Base-by-base conservation (phyloP, 2,888 invertebrate species). In the Sarcophaga rosellei region DNA sequence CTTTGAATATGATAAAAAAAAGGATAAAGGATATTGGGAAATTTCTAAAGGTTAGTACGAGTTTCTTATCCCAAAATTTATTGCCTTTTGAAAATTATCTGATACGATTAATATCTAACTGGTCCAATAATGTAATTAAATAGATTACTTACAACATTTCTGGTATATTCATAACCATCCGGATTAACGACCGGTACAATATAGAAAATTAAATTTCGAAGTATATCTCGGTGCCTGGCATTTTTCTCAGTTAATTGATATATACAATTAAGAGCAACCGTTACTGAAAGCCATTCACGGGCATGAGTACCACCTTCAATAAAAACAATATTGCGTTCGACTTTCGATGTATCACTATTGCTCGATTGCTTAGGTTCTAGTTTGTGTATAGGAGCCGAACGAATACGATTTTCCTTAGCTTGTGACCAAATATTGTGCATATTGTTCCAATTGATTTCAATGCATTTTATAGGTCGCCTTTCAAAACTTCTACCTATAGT, bases 91-190 rank as follows among this genome's bases (percentile, higher is more conserved):
- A 35, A 10, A 35, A 35, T 10, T 35, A 35, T 35, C 35, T 35
- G 8, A 35, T 35, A 8, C 35, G 35, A 10, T 35, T 8, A 2
- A 35, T 35, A 35, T 35, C 35, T 35, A 35, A 35, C 10, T 35
- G 10, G 35, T 35, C 35, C 35, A 35, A 35, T 35, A 15, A 53
- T 53, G 2, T 53, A 53, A 4, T 45, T 76, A 21, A 17, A n/a
- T 61, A 11, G n/a, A 8, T 1, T 57, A 80, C 93, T 91, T 81
- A 94, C 94, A 90, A 91, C 90, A 21, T 92, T 93, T 84, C 94
- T 94, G 0, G 95, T 93, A 91, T 94, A 96, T 88, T 95, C 95
- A 89, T 96, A 96, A 0, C 96, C 96, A 91, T 96, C 96, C 25
- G 96, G 96, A 92, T 96, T 96, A 15, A 95, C 94, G 0, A 95